Conservation (phyloP, 2,113 vertebrate species). For the Perognathus longimembris region DNA sequence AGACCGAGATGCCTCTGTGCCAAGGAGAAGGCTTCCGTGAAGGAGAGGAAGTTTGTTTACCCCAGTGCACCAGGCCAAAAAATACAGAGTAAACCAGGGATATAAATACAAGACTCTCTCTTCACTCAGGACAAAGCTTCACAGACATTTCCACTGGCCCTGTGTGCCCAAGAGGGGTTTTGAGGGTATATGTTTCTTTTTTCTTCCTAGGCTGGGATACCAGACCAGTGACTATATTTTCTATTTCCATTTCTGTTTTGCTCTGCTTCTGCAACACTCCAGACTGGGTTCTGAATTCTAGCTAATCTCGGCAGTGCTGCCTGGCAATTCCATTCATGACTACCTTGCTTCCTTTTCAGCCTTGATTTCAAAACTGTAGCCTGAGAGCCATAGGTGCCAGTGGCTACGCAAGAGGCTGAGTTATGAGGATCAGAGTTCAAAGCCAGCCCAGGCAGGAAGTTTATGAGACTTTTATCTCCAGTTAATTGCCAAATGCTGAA, state of each 20-base stretch:
- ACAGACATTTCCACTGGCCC: background rate
- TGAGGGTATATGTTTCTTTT: background rate
- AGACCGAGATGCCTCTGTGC: slow-evolving; percentile 11
- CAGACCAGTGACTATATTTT: background rate
- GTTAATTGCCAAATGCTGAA: too few species aligned
- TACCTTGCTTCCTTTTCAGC: background rate
- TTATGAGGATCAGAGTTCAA: too few species aligned
- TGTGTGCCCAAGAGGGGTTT: background rate
- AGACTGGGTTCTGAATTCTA: background rate
- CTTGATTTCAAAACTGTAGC: background rate
- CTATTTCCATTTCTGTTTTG: background rate
- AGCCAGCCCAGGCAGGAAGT: too few species aligned
- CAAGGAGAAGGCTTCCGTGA: background rate
- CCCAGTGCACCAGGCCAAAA: background rate
- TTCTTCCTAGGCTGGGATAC: background rate
- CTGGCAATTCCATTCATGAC: background rate
- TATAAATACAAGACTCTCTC: background rate
- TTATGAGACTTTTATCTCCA: too few species aligned
- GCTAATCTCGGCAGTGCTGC: background rate
- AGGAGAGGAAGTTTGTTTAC: background rate
- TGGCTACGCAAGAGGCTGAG: too few species aligned
- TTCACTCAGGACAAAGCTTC: background rate
- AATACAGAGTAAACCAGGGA: background rate
- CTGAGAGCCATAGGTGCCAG: too few species aligned
- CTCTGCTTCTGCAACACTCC: slow-evolving; percentile 11